Evolutionary conservation across 2,888 invertebrate species (phyloP).

Genomic region (Mantis religiosa): DNA sequence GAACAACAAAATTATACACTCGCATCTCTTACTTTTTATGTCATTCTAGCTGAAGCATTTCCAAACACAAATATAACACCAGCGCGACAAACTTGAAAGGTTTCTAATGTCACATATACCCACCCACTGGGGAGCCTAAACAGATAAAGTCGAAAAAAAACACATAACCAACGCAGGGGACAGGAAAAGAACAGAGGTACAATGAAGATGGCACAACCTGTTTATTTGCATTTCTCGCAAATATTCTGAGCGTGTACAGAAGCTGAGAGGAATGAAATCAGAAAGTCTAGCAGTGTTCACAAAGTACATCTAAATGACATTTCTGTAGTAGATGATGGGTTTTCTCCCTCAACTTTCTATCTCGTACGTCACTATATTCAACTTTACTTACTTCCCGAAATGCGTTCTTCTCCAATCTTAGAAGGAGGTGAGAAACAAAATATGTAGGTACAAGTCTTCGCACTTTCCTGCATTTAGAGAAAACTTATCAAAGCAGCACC

Average conservation of each 20-base stretch:
- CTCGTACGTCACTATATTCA: too few species aligned
- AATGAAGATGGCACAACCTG: background rate
- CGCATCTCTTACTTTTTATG: too few species aligned
- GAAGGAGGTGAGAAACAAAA: background rate
- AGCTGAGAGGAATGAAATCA: background rate
- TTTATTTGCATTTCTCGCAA: background rate
- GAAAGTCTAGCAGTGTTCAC: background rate
- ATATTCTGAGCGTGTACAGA: background rate
- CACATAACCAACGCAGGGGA: background rate
- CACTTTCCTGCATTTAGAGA: background rate
- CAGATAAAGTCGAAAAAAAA: background rate
- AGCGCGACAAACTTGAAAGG: too few species aligned
- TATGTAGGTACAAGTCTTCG: background rate
- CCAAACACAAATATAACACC: too few species aligned
- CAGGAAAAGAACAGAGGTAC: too few species aligned
- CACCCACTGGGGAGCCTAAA: background rate
- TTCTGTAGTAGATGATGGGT: background rate
- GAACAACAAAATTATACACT: too few species aligned
- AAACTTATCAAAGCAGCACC: background rate
- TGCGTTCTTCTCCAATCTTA: background rate
- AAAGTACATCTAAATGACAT: background rate
- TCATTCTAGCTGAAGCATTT: too few species aligned
- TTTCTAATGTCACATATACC: background rate
- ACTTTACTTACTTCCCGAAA: background rate
- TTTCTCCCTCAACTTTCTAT: background rate